Evolutionary conservation across 1,140 invertebrate genomes (phyloP).

Genomic region (Aphis gossypii): DNA sequence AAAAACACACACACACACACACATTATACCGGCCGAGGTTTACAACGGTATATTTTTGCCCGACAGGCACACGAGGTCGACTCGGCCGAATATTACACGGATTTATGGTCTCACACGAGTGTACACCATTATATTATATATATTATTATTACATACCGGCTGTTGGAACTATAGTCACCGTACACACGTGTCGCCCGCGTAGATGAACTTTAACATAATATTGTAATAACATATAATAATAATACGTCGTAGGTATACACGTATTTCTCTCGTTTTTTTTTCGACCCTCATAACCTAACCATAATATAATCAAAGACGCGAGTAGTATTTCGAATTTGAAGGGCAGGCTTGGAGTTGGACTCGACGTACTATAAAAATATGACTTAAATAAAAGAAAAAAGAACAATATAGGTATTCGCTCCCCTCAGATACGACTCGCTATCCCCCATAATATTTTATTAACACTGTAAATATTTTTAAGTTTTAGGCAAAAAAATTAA

Average conservation of each 20-base stretch:
- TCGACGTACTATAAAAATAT: too few relatives aligned
- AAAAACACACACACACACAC: neutral
- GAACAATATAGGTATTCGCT: too few relatives aligned
- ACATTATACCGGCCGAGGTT: neutral
- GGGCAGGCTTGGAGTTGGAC: neutral
- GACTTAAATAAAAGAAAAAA: too few relatives aligned
- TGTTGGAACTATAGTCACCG: too few relatives aligned
- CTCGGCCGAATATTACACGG: neutral
- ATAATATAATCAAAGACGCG: neutral
- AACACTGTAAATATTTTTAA: too few relatives aligned
- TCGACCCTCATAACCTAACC: neutral
- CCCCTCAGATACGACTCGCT: too few relatives aligned
- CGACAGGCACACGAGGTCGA: neutral
- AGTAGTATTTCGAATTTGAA: neutral
- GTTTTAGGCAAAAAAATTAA: too few relatives aligned
- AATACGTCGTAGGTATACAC: neutral
- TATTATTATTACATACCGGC: neutral
- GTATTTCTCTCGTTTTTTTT: neutral
- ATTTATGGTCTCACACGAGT: neutral
- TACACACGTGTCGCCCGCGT: neutral
- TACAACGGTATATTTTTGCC: constrained; percentile 3
- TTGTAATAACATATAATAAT: neutral
- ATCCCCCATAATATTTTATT: too few relatives aligned
- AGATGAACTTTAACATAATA: neutral
- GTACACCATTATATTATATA: neutral